Evolutionary conservation across 2,113 vertebrate species (phyloP).

Genomic region (Tetrax tetrax): DNA sequence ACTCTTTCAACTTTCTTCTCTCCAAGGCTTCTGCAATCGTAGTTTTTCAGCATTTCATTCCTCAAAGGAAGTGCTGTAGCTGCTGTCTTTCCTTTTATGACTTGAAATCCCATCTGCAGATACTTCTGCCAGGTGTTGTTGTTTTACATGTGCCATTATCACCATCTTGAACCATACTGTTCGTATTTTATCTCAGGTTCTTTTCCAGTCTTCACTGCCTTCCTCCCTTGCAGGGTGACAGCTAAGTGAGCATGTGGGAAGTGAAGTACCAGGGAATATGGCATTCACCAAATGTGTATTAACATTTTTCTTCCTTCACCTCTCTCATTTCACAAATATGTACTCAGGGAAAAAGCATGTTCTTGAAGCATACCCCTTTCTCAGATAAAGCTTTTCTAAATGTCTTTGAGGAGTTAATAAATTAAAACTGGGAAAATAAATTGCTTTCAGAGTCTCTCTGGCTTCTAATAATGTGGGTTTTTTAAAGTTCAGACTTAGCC

Average conservation of each 20-base stretch:
- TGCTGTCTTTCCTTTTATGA: neutral
- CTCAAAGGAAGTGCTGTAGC: neutral
- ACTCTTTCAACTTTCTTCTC: neutral
- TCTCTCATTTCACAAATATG: neutral
- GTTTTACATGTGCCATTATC: neutral
- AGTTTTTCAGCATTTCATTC: neutral
- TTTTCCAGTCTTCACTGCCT: neutral
- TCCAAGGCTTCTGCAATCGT: neutral
- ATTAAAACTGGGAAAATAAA: neutral
- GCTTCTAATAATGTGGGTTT: neutral
- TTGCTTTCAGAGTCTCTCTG: neutral
- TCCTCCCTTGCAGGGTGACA: neutral
- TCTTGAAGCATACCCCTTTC: neutral
- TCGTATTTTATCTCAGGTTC: neutral
- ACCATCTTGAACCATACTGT: neutral
- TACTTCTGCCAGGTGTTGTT: neutral
- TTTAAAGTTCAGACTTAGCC: neutral
- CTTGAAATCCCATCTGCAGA: neutral
- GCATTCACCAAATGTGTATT: neutral
- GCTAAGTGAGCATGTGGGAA: neutral
- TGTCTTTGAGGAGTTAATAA: neutral
- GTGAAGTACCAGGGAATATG: neutral
- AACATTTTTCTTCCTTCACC: neutral
- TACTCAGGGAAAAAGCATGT: neutral
- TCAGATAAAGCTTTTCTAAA: neutral